Percentiles rank a stretch among this genome's conserved stretches.
Evolutionary conservation across 2,797 vertebrate genomes (phyloP).

Genomic region (Manis crassicaudata): DNA sequence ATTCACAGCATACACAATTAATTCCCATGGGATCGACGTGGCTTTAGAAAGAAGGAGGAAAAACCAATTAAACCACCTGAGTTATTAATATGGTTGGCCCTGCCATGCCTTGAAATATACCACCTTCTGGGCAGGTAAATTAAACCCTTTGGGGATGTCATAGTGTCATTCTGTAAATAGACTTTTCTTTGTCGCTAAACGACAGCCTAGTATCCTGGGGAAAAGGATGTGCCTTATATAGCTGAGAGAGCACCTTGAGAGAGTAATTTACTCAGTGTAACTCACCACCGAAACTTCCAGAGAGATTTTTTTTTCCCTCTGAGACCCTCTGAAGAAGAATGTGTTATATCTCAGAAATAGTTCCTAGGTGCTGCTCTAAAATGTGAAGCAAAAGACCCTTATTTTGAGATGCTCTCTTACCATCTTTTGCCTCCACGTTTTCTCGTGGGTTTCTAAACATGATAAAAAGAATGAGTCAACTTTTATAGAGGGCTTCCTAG

Average conservation of each 20-base stretch:
- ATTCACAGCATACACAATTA: conserved; percentile 67
- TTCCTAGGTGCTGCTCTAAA: conserved; percentile 46
- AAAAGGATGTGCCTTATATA: conserved; percentile 41
- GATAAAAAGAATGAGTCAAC: neutral
- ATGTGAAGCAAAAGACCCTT: neutral
- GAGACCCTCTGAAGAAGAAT: conserved; percentile 31
- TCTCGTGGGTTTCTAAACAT: neutral
- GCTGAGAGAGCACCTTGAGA: conserved; percentile 11
- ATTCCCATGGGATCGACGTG: conserved; percentile 36
- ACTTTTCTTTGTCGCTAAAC: conserved; percentile 71
- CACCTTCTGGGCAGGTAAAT: conserved; percentile 69
- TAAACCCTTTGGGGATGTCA: conserved; percentile 57
- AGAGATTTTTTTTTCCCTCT: neutral
- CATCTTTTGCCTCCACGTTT: conserved; percentile 16
- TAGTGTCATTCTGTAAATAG: conserved; percentile 65
- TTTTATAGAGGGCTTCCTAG: neutral
- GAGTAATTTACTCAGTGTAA: conserved; percentile 63
- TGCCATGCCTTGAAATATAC: conserved; percentile 57
- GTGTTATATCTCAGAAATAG: conserved; percentile 51
- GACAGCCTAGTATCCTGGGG: conserved; percentile 65
- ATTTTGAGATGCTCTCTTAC: conserved; percentile 41
- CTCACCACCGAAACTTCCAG: conserved; percentile 61
- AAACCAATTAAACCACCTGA: conserved; percentile 75
- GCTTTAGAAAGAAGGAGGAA: conserved; percentile 54
- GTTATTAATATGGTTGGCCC: conserved; percentile 67